Percentiles rank a stretch among this genome's conserved stretches.
These are phyloP conservation scores for Nephrotoma flavescens DNA, from an alignment of 2,888 invertebrate species.

Conservation along the genomic window DNA sequence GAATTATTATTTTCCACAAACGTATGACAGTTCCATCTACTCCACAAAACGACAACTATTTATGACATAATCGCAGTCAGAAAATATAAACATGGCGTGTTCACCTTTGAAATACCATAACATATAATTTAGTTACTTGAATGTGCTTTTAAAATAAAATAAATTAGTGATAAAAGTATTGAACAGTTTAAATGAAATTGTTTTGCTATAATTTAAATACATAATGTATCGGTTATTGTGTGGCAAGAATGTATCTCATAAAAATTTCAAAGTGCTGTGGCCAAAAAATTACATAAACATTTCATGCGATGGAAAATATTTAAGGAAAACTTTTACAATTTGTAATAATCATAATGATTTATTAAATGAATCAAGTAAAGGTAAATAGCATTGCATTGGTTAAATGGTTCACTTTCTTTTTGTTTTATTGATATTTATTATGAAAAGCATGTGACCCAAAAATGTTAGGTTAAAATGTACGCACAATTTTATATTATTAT, in stretches of 20 bases:
- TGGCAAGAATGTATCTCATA: constrained; percentile 33
- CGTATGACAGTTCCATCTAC: neutral
- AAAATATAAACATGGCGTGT: neutral
- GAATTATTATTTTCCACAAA: neutral
- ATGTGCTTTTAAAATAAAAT: neutral
- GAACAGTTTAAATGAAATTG: neutral
- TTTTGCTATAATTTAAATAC: neutral
- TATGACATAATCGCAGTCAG: neutral
- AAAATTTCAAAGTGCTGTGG: constrained; percentile 24
- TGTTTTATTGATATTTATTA: neutral
- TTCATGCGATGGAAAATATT: neutral
- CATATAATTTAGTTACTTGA: neutral
- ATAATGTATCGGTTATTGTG: constrained; percentile 35
- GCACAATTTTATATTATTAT: neutral
- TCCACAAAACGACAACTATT: neutral
- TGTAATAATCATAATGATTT: neutral
- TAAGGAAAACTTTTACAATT: neutral
- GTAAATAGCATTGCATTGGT: neutral
- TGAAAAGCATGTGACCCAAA: neutral
- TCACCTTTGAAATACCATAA: neutral
- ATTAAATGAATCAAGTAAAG: neutral
- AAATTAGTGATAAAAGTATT: neutral
- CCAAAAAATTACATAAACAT: neutral
- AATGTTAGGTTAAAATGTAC: neutral
- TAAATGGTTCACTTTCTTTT: neutral